Percentiles rank a stretch among this genome's conserved stretches.
These are phyloP conservation scores for Neodiprion lecontei DNA, from an alignment of 1,140 invertebrate species.

Conservation along the genomic window DNA sequence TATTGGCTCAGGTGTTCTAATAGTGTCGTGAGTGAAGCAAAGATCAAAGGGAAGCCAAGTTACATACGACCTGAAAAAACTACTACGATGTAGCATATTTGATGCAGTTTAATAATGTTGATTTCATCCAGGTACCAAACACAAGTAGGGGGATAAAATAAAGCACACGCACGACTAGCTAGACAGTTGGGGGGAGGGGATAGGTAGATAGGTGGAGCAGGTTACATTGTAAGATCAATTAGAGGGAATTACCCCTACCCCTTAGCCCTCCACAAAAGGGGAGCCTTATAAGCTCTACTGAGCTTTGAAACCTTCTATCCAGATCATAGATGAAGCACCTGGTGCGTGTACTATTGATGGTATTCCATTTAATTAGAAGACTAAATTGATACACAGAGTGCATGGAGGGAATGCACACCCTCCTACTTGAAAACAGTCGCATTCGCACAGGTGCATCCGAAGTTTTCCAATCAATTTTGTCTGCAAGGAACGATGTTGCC, in stretches of 20 bases:
- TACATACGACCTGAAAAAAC: neutral
- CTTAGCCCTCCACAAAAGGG: slow-evolving; percentile 20
- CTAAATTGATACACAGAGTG: neutral
- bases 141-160: slow-evolving; percentile 37
- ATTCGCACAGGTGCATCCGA: neutral
- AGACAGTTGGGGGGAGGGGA: slow-evolving; percentile 32
- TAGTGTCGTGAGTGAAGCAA: slow-evolving; percentile 42
- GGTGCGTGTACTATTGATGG: neutral
- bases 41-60: slow-evolving; percentile 51
- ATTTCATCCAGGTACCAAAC: slow-evolving; percentile 54
- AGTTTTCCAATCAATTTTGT: neutral
- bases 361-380: slow-evolving; percentile 3
- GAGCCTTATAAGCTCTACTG: slow-evolving; percentile 9
- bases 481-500: neutral
- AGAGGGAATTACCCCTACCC: slow-evolving; percentile 49
- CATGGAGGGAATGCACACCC: neutral
- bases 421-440: neutral
- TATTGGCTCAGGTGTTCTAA: slow-evolving; percentile 43
- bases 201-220: slow-evolving; percentile 32
- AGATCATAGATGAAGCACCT: slow-evolving; percentile 9
- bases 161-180: slow-evolving; percentile 47
- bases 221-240: slow-evolving; percentile 51
- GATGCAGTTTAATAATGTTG: slow-evolving; percentile 7
- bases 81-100: neutral
- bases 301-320: neutral